Evolutionary conservation across 2,113 vertebrate species (phyloP), one percentile per base, ranked within the genome.

Genomic region (Pithys albifrons): DNA sequence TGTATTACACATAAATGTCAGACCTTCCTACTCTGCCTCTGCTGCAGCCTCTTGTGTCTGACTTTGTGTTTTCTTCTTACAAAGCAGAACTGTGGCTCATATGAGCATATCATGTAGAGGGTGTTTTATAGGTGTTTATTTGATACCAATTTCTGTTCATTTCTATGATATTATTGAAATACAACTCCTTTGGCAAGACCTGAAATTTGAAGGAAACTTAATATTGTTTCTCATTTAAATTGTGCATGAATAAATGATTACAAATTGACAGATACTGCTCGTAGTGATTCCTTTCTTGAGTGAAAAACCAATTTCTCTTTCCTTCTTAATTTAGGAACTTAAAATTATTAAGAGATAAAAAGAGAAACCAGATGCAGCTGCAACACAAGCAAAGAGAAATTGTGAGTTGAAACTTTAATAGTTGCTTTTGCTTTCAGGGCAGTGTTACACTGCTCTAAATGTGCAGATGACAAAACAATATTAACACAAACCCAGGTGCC

Each of bases 311-410:
- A 67, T 96, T 92, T 92, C 49, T 92, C 54, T 72, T 89, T 72
- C 70, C 54, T 95, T 89, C 72, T 95, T 94, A 94, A 91, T 76
- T 73, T 81, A 94, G 79, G 46, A 92, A 45, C 39, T 81, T 94
- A 71, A 96, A 91, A 77, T 96, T 95, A 86, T 74, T 65, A 91
- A 62, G 72, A 92, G 57, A 80, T 41, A 70, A 52, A 49, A 93
- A 85, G 13, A 93, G 55, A 84, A 93, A 41, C 28, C 73, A 64
- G 24, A 37, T 5, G 3, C 55, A 73, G 25, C 23, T 18, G 4
- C 13, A 73, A 37, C 28, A 31, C 14, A 39, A 82, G 19, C 29
- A 7, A 88, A 79, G 55, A 17, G 4, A 66, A 64, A 58, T 62
- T 49, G 18, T 7, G 51, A 85, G 45, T 45, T 65, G 46, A 27